These are phyloP conservation scores for Tuta absoluta DNA, from an alignment of 2,888 invertebrate genomes.

Conservation along the genomic window DNA sequence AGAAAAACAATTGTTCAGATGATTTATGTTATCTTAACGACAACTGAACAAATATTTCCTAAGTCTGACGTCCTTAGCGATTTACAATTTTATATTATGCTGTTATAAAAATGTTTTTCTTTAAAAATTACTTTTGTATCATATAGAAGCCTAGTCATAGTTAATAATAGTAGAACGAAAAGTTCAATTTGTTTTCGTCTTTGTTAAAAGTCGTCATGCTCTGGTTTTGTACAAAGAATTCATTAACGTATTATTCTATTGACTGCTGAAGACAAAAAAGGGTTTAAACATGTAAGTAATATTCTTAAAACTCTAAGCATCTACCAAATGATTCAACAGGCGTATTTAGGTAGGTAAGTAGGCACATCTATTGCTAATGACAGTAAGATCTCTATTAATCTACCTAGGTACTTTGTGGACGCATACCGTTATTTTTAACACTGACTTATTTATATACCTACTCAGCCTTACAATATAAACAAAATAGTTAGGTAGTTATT, in stretches of 20 bases:
- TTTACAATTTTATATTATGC: conserved; percentile 6
- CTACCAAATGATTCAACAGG: too few relatives aligned
- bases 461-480: too few relatives aligned
- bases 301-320: too few relatives aligned
- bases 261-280: too few relatives aligned
- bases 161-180: not conserved
- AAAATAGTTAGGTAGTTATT: too few relatives aligned
- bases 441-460: too few relatives aligned
- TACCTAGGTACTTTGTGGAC: not conserved
- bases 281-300: too few relatives aligned
- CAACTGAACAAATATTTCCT: conserved; percentile 9
- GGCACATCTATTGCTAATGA: not conserved
- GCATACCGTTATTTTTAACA: not conserved
- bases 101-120: not conserved
- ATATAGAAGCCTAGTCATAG: not conserved
- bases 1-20: conserved; percentile 4
- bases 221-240: not conserved
- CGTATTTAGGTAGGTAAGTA: not conserved
- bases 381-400: too few relatives aligned
- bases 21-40: not conserved
- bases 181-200: not conserved
- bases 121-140: not conserved
- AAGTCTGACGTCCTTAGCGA: not conserved
- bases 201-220: not conserved
- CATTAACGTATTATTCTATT: not conserved